Evolutionary conservation across 2,797 vertebrate species (phyloP).

Genomic region (Remorina albescens): DNA sequence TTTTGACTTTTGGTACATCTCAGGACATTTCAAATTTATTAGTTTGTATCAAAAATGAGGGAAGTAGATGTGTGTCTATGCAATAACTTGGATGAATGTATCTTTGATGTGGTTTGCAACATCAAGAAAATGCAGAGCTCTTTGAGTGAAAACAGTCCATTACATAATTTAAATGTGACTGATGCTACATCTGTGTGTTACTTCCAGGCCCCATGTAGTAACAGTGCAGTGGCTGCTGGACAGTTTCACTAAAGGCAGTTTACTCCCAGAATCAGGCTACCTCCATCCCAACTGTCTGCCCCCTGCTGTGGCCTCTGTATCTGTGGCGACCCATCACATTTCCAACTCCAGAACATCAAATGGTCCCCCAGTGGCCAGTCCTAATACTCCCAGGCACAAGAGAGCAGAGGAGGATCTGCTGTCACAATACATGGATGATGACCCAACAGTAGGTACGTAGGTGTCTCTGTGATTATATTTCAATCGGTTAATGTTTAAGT

Average conservation of each 20-base stretch:
- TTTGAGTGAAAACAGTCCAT: neutral
- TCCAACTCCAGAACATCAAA: slow-evolving; percentile 31
- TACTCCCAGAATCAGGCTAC: slow-evolving; percentile 89
- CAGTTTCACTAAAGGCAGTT: slow-evolving; percentile 88
- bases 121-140: neutral
- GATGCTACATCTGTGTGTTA: neutral
- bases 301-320: slow-evolving; percentile 79
- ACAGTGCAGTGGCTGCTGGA: slow-evolving; percentile 94
- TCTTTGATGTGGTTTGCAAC: neutral
- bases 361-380: slow-evolving; percentile 56
- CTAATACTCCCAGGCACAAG: slow-evolving; percentile 61
- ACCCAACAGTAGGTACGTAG: slow-evolving; percentile 85
- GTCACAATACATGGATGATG: slow-evolving; percentile 90
- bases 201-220: slow-evolving; percentile 90
- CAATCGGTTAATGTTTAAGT: neutral
- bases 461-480: neutral
- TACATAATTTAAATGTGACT: neutral
- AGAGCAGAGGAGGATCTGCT: slow-evolving; percentile 91
- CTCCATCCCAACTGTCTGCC: slow-evolving; percentile 88
- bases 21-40: neutral
- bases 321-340: slow-evolving; percentile 71
- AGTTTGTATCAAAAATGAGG: too few relatives aligned
- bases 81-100: too few relatives aligned
- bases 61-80: too few relatives aligned
- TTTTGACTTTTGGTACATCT: too few relatives aligned